Conservation (phyloP, 2,888 invertebrate species). For the Xestia sexstrigata region DNA sequence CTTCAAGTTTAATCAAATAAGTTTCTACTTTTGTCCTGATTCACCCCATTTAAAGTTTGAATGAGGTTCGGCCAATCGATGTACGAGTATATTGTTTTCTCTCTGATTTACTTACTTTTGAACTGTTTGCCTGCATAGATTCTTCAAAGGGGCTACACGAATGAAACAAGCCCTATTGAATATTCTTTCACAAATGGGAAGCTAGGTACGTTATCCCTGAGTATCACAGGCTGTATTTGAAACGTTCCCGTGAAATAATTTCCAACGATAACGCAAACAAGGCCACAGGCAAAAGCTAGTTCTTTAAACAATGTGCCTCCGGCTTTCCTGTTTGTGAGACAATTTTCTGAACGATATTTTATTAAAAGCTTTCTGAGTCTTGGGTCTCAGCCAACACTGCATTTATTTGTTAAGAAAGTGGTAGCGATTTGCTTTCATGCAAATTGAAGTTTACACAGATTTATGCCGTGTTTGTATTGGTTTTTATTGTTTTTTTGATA, state of each 20-base stretch:
- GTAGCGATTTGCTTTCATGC: slow-evolving; percentile 9
- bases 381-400: slow-evolving; percentile 31
- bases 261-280: no score
- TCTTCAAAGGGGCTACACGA: no score
- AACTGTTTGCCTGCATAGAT: no score
- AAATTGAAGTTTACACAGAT: slow-evolving; percentile 24
- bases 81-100: neutral
- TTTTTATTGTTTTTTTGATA: neutral
- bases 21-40: slow-evolving; percentile 35
- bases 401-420: slow-evolving; percentile 27
- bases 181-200: no score
- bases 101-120: slow-evolving; percentile 1
- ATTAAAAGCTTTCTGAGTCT: slow-evolving; percentile 24
- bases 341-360: slow-evolving; percentile 19
- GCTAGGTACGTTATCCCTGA: no score
- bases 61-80: neutral
- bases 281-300: no score
- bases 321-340: slow-evolving; percentile 34
- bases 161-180: no score
- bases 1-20: slow-evolving; percentile 53
- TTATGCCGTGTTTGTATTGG: slow-evolving; percentile 3
- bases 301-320: slow-evolving; percentile 6
- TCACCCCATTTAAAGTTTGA: slow-evolving; percentile 25
- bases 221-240: no score
- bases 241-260: no score